Conservation (phyloP, 2,113 vertebrate genomes). For the Alectura lathami region DNA sequence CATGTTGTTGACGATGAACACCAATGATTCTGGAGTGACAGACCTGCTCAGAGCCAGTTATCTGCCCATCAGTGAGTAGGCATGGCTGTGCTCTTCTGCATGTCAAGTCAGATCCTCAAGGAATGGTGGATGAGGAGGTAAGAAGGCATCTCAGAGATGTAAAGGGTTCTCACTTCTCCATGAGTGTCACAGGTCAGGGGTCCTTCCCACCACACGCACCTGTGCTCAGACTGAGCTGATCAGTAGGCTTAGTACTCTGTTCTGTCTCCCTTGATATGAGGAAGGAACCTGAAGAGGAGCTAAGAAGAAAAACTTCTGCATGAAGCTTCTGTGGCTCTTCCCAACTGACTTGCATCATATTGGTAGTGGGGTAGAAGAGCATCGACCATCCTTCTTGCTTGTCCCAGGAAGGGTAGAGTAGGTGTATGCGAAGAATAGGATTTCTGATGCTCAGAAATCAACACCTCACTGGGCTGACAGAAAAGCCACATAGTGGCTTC, state of each 20-base stretch:
- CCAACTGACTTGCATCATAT: neutral
- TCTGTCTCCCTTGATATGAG: neutral
- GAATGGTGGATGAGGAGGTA: neutral
- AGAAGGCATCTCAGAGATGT: neutral
- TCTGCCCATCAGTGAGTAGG: neutral
- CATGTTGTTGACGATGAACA: neutral
- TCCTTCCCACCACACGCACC: neutral
- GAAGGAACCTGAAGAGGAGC: neutral
- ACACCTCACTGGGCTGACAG: neutral
- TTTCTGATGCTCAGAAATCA: neutral
- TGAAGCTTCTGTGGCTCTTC: neutral
- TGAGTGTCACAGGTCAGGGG: neutral
- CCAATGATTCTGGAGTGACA: neutral
- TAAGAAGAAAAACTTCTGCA: neutral
- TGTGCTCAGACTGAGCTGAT: neutral
- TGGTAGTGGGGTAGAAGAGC: neutral
- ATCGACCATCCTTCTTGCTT: neutral
- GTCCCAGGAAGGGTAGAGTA: neutral
- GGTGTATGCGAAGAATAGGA: neutral
- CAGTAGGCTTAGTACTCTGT: neutral
- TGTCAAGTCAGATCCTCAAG: neutral
- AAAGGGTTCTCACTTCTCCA: neutral
- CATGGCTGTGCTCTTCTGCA: neutral
- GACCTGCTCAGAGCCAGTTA: conserved; percentile 2
- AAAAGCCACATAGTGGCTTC: neutral